Evolutionary conservation across 1,140 invertebrate species (phyloP).

Genomic region (Spodoptera litura): DNA sequence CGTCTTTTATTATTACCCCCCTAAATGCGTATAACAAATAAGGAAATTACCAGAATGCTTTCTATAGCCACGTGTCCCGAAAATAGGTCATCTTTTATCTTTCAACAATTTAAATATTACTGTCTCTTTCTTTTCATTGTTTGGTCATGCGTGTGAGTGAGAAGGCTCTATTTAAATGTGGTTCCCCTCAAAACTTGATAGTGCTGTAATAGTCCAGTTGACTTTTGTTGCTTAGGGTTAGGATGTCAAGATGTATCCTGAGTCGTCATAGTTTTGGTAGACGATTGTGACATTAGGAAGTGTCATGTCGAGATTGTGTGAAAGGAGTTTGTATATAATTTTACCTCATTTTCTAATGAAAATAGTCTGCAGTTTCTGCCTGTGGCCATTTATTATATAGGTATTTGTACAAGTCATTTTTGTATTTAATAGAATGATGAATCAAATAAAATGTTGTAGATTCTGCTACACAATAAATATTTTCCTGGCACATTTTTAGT

Average conservation of each 20-base stretch:
- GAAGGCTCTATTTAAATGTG: conserved; percentile 48
- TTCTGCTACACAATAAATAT: too few relatives aligned
- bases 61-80: conserved; percentile 68
- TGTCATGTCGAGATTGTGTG: conserved; percentile 1
- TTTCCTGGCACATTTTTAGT: too few relatives aligned
- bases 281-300: conserved; percentile 25
- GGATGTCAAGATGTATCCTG: conserved; percentile 42
- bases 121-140: conserved; percentile 59
- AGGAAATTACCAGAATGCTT: conserved; percentile 60
- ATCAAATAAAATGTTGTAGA: too few relatives aligned
- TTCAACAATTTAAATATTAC: conserved; percentile 61
- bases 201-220: conserved; percentile 13
- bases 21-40: conserved; percentile 39
- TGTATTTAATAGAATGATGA: too few relatives aligned
- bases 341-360: too few relatives aligned
- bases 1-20: background rate
- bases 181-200: conserved; percentile 46
- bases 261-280: conserved; percentile 36
- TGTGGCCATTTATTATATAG: too few relatives aligned
- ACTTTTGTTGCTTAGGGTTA: conserved; percentile 42
- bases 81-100: conserved; percentile 75
- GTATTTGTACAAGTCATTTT: too few relatives aligned
- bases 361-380: too few relatives aligned
- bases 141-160: conserved; percentile 54
- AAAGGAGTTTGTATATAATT: too few relatives aligned